Conservation (phyloP, 1,140 invertebrate species). For the Reticulitermes speratus region DNA sequence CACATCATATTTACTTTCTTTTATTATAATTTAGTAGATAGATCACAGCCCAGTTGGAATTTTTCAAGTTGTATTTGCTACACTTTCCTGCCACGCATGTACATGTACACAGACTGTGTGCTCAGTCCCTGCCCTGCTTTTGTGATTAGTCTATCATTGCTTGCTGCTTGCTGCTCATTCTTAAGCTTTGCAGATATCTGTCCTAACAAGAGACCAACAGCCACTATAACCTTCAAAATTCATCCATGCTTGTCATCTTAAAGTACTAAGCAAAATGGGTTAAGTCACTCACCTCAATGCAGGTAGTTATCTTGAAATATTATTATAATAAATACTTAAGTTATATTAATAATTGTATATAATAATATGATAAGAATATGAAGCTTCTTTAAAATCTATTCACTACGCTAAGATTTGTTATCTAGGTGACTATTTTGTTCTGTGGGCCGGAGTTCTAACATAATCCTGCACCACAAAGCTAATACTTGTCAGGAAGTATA, state of each 20-base stretch:
- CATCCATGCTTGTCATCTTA: constrained; percentile 29
- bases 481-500: constrained; percentile 29
- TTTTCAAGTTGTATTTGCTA: constrained; percentile 47
- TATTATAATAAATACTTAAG: constrained; percentile 35
- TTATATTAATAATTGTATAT: constrained; percentile 36
- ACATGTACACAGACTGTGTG: not conserved
- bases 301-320: constrained; percentile 31
- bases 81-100: constrained; percentile 17
- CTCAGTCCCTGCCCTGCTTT: not conserved
- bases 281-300: constrained; percentile 21
- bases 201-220: constrained; percentile 18
- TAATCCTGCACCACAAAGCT: constrained; percentile 25
- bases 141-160: not conserved
- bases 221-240: constrained; percentile 12
- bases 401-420: constrained; percentile 26
- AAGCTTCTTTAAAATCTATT: constrained; percentile 33
- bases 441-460: constrained; percentile 17
- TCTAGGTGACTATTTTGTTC: constrained; percentile 26
- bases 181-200: no score
- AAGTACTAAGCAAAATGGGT: constrained; percentile 31
- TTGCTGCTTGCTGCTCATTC: no score
- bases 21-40: constrained; percentile 18
- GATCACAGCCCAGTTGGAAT: constrained; percentile 71
- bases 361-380: constrained; percentile 37
- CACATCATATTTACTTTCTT: constrained; percentile 55